Percentiles rank a stretch among this genome's conserved stretches.
phyloP scores from a whole-genome alignment of 2,113 vertebrate genomes.

The Cinclus mexicanus region DNA sequence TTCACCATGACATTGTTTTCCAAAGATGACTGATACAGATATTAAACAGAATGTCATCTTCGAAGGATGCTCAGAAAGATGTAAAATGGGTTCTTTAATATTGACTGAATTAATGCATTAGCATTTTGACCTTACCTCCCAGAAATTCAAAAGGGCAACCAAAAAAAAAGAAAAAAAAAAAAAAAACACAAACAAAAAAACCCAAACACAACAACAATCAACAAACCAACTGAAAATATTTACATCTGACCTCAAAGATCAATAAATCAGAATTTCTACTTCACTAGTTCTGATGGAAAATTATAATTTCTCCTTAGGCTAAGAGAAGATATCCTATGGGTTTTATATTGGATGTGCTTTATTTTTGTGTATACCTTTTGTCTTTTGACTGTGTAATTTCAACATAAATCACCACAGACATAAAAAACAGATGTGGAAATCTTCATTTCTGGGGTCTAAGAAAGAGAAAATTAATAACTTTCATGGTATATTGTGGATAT shows the following conservation, averaged over 20 bases:
- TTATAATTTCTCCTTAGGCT: background rate
- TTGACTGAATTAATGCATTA: slow-evolving; percentile 18
- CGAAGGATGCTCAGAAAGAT: background rate
- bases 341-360: background rate
- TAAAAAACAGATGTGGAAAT: background rate
- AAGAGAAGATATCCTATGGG: background rate
- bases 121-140: background rate
- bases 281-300: slow-evolving; percentile 1
- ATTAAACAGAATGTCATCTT: background rate
- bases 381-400: background rate
- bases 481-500: background rate
- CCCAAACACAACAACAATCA: background rate
- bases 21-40: background rate
- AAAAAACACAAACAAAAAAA: too few relatives aligned
- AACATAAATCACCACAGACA: background rate
- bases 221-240: background rate
- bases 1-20: background rate
- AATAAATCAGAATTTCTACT: slow-evolving; percentile 12
- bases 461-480: background rate
- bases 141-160: background rate
- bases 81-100: background rate
- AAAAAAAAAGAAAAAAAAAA: slow-evolving; percentile 27
- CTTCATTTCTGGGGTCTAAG: background rate
- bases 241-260: background rate
- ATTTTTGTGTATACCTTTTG: background rate